Base-by-base conservation (phyloP, 2,113 vertebrate genomes). In the Laterallus jamaicensis region DNA sequence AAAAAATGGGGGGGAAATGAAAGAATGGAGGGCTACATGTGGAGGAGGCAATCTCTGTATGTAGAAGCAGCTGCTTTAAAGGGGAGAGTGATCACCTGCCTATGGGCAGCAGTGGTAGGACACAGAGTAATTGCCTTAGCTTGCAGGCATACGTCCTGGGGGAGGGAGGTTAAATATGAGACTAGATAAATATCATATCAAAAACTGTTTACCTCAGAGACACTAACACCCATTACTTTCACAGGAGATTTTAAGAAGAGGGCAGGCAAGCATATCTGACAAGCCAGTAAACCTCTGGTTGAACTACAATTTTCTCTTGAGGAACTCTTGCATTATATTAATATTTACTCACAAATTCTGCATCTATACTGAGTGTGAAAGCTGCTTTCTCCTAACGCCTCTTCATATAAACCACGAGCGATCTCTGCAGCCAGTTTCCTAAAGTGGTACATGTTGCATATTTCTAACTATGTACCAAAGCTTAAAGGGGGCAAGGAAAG, bases 401-500 rank as follows among this genome's bases (percentile, higher is more conserved):
- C 76, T 32, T 67, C 29, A 12, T 35, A 68, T 32, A 37, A 64
- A 52, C 56, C 39, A 26, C 7, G 39, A 49, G 31, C 87, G 32
- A 87, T 55, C 20, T 76, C 82, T 87, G 58, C 63, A 66, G 86
- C 70, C 15, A n/a, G 42, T 31, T 75, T 82, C 55, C 74, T 52
- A 12, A 95, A 85, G 59, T 21, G 25, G 17, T 20, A 55, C 22
- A 40, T 22, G 16, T 10, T 94, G 50, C n/a, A 31, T 49, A 90
- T 82, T 95, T 74, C n/a, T 50, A 80, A 52, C 31, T 89, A 31
- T 15, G 29, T 10, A 37, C n/a, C 12, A 58, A 66, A 93, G 50
- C 66, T 88, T 55, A 86, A 88, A 88, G 50, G 80, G 22, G 55
- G 78, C 67, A 94, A 84, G 64, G 71, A 93, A 94, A 88, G 70